Percentiles rank a stretch among this genome's conserved stretches.
Evolutionary conservation across 2,797 vertebrate genomes (phyloP).

Genomic region (Melopsittacus undulatus): DNA sequence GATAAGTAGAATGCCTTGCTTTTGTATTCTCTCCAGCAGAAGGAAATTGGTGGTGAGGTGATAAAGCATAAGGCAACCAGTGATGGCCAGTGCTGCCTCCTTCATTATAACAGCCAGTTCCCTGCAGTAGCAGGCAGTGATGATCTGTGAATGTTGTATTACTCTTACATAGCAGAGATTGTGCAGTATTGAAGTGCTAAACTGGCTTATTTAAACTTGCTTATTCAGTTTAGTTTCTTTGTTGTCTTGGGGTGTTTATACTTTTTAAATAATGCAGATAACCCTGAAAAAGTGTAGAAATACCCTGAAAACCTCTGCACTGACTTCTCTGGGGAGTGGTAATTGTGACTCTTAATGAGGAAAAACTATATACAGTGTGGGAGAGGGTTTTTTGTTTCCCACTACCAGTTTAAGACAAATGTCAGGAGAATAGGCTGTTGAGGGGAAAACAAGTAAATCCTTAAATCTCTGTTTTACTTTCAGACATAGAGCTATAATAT

Average conservation of each 20-base stretch:
- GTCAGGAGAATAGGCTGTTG: background rate
- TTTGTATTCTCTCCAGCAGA: background rate
- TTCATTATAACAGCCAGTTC: background rate
- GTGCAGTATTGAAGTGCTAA: background rate
- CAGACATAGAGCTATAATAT: background rate
- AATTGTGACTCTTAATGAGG: background rate
- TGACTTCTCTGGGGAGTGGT: background rate
- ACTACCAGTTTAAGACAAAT: background rate
- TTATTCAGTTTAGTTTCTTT: background rate
- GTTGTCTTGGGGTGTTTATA: background rate
- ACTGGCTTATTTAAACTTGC: background rate
- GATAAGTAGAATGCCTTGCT: background rate
- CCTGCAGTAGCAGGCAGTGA: background rate
- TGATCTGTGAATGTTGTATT: background rate
- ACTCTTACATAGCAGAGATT: background rate
- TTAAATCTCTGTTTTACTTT: background rate
- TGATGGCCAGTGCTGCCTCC: background rate
- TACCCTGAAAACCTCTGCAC: background rate
- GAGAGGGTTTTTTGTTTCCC: background rate
- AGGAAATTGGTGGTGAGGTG: background rate
- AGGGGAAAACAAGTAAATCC: background rate
- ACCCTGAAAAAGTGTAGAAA: background rate
- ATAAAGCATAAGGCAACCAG: background rate
- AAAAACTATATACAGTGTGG: background rate
- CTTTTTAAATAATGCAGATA: background rate